phyloP scores from a whole-genome alignment of 2,888 invertebrate genomes.

The Anarsia innoxiella region DNA sequence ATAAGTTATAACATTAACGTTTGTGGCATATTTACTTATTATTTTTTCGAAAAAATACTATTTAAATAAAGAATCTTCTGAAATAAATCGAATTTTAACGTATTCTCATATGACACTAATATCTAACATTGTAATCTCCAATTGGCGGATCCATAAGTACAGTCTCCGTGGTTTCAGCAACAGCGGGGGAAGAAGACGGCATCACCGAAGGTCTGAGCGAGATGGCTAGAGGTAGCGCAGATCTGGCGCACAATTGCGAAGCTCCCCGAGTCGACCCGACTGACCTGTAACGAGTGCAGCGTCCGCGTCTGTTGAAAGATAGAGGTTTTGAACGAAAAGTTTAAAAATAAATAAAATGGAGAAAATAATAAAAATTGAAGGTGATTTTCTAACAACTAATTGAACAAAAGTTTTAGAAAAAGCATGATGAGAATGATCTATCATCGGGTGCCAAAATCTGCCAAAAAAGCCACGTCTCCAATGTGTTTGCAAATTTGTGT shows the following conservation, averaged over 20 bases:
- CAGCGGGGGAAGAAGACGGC: conserved; percentile 35
- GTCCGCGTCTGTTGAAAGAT: conserved; percentile 75
- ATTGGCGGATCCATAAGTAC: conserved; percentile 48
- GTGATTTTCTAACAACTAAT: no score
- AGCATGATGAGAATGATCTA: no score
- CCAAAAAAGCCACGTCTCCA: no score
- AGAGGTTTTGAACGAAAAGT: conserved; percentile 5
- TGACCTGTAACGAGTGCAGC: conserved; percentile 81
- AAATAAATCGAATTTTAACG: background rate
- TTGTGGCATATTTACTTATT: background rate
- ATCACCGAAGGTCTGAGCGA: conserved; percentile 80
- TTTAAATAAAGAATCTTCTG: background rate
- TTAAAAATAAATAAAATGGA: no score
- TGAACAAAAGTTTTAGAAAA: no score
- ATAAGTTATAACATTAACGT: no score
- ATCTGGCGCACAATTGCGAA: conserved; percentile 81
- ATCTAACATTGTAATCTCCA: conserved; percentile 44
- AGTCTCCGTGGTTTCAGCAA: conserved; percentile 51
- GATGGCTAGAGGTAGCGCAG: conserved; percentile 83
- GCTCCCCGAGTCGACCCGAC: conserved; percentile 82
- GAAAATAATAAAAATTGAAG: no score
- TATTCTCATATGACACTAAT: conserved; percentile 27
- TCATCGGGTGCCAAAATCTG: no score
- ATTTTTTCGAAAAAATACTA: background rate
- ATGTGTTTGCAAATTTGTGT: no score